These are phyloP conservation scores for Gastracanthus pulcherrimus DNA, from an alignment of 2,888 invertebrate species.

Conservation along the genomic window DNA sequence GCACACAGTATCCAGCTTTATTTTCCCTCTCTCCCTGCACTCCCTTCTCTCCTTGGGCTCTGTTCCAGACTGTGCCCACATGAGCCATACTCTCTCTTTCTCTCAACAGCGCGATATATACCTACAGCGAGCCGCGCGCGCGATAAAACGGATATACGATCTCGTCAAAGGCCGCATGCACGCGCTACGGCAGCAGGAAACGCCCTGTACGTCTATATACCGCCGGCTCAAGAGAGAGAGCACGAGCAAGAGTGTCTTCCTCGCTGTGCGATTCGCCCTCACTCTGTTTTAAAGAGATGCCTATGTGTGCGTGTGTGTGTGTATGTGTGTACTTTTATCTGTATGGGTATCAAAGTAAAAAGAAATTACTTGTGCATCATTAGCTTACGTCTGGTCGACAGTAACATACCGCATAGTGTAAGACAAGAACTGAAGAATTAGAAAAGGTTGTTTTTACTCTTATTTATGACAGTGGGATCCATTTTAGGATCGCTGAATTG, in stretches of 20 bases:
- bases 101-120: neutral
- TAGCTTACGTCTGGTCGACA: no score
- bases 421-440: no score
- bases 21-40: no score
- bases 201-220: slow-evolving; percentile 40
- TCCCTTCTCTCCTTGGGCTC: neutral
- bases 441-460: no score
- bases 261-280: neutral
- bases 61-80: slow-evolving; percentile 7
- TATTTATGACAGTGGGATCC: no score
- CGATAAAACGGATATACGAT: slow-evolving; percentile 58
- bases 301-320: neutral
- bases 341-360: no score
- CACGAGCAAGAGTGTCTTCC: no score
- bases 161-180: slow-evolving; percentile 42
- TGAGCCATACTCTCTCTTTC: neutral
- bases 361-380: no score
- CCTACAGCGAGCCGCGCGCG: slow-evolving; percentile 5
- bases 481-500: no score
- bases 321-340: neutral
- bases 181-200: slow-evolving; percentile 40
- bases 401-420: no score
- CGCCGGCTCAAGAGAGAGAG: neutral
- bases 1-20: no score
- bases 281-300: no score